These are phyloP conservation scores for Spodoptera litura DNA, from an alignment of 1,140 invertebrate genomes.

Conservation along the genomic window DNA sequence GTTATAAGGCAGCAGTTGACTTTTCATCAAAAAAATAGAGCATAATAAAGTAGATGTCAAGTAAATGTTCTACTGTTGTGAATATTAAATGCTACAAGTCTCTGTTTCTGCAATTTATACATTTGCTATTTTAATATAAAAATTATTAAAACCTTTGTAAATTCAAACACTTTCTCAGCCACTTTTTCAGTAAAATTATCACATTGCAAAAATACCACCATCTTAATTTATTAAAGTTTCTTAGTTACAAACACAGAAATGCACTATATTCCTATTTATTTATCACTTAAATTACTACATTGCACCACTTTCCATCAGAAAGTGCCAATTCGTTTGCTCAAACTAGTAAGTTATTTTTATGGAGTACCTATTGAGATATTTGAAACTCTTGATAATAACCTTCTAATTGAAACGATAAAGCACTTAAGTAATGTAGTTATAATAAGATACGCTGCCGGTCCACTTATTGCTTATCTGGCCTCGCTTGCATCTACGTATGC, in stretches of 20 bases:
- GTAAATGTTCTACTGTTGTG: too few relatives aligned
- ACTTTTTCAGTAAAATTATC: slow-evolving; percentile 2
- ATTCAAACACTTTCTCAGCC: slow-evolving; percentile 2
- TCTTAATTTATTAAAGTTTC: neutral
- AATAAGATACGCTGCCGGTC: neutral
- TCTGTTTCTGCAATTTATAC: too few relatives aligned
- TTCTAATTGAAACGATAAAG: neutral
- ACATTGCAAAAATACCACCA: neutral
- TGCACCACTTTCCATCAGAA: neutral
- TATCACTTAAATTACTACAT: neutral
- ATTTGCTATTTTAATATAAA: too few relatives aligned
- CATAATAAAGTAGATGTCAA: too few relatives aligned
- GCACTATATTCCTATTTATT: neutral
- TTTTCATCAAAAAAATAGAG: too few relatives aligned
- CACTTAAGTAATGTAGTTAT: neutral
- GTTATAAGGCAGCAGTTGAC: too few relatives aligned
- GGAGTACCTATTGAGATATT: neutral
- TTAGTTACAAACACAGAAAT: neutral
- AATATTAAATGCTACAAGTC: too few relatives aligned
- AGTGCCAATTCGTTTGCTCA: neutral
- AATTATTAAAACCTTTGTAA: neutral
- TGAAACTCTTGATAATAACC: slow-evolving; percentile 13
- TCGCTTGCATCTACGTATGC: neutral
- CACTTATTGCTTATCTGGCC: slow-evolving; percentile 14
- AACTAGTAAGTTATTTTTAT: neutral